phyloP scores from a whole-genome alignment of 2,888 invertebrate species.

The Sarcophaga variegata region DNA sequence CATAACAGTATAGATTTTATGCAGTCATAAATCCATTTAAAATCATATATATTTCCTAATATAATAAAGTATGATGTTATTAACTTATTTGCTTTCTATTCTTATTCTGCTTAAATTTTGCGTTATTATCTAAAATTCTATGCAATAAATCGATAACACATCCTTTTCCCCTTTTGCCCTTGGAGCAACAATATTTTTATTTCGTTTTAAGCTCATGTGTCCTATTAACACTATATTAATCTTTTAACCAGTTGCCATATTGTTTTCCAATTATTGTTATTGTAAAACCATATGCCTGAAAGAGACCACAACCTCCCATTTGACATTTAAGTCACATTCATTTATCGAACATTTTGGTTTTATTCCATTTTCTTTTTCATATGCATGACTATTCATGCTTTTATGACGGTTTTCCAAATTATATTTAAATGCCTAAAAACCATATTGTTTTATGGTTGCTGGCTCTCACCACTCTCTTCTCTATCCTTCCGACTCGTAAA shows the following conservation, averaged over 20 bases:
- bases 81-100: too few species aligned
- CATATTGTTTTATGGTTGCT: conserved; percentile 59
- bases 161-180: not conserved
- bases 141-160: conserved; percentile 6
- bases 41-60: too few species aligned
- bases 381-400: conserved; percentile 35
- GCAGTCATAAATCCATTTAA: too few species aligned
- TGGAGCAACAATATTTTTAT: not conserved
- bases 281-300: not conserved
- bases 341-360: conserved; percentile 16
- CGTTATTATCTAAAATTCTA: not conserved
- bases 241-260: not conserved
- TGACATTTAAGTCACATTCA: conserved; percentile 48
- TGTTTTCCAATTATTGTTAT: conserved; percentile 11
- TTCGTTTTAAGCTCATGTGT: not conserved
- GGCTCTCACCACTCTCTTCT: not conserved
- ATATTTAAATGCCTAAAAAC: conserved; percentile 60
- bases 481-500: conserved; percentile 43
- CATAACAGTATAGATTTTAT: too few species aligned
- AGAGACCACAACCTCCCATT: not conserved
- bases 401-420: conserved; percentile 49
- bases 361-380: conserved; percentile 14
- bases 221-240: not conserved
- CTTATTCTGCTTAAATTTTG: too few species aligned
- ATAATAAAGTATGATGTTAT: too few species aligned